Percentiles rank a stretch among this genome's conserved stretches.
These are phyloP conservation scores for Nematolebias whitei DNA, from an alignment of 2,113 vertebrate genomes.

Conservation along the genomic window DNA sequence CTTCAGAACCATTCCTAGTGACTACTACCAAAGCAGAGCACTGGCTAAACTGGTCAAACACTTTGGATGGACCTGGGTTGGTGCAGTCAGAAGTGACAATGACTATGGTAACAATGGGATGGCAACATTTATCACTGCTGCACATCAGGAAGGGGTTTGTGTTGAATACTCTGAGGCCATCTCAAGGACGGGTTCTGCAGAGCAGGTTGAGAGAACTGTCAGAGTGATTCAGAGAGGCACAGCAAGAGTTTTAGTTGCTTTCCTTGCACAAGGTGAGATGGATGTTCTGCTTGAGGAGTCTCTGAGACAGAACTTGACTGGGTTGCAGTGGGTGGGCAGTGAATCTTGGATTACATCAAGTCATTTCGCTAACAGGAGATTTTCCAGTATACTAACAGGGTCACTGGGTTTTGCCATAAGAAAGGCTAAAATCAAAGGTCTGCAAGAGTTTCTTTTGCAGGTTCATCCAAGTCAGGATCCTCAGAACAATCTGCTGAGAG, in stretches of 20 bases:
- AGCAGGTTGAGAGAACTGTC: slow-evolving; percentile 67
- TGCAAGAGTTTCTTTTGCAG: slow-evolving; percentile 73
- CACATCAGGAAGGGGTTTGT: slow-evolving; percentile 72
- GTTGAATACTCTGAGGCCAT: slow-evolving; percentile 80
- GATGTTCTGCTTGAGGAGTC: slow-evolving; percentile 74
- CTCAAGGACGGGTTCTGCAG: slow-evolving; percentile 66
- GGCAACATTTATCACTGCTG: slow-evolving; percentile 75
- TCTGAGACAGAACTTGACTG: slow-evolving; percentile 75
- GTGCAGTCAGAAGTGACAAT: slow-evolving; percentile 78
- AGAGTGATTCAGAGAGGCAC: slow-evolving; percentile 66
- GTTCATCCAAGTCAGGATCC: slow-evolving; percentile 68
- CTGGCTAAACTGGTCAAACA: slow-evolving; percentile 77
- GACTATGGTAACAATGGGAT: slow-evolving; percentile 82
- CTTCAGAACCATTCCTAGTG: slow-evolving; percentile 83
- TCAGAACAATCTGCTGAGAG: slow-evolving; percentile 63
- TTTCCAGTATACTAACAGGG: slow-evolving; percentile 66
- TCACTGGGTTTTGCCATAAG: slow-evolving; percentile 78
- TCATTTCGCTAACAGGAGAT: slow-evolving; percentile 59
- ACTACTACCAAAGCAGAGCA: slow-evolving; percentile 80
- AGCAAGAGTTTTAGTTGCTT: slow-evolving; percentile 78
- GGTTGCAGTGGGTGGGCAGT: slow-evolving; percentile 80
- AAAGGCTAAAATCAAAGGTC: slow-evolving; percentile 69
- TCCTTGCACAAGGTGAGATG: slow-evolving; percentile 75
- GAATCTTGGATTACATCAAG: slow-evolving; percentile 80
- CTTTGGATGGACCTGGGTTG: slow-evolving; percentile 82